These are phyloP conservation scores for Eretmodus cyanostictus DNA, from an alignment of 2,113 vertebrate genomes.

Conservation along the genomic window DNA sequence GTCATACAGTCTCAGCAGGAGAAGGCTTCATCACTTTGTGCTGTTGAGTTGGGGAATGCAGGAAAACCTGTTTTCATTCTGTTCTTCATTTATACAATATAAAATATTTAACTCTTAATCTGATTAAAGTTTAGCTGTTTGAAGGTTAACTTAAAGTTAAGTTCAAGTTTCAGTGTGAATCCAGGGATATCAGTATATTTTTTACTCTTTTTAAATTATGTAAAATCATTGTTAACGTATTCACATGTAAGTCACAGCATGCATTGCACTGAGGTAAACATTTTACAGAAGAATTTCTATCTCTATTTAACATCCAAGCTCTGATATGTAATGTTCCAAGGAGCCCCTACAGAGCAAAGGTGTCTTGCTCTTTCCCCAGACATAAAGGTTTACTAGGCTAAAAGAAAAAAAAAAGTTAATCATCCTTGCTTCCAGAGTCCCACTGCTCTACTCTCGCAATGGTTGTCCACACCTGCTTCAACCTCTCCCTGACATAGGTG, in stretches of 20 bases:
- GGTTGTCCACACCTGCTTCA: neutral
- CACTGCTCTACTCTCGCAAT: neutral
- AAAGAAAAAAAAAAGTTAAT: neutral
- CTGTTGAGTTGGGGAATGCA: neutral
- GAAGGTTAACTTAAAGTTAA: neutral
- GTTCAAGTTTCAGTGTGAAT: accelerated
- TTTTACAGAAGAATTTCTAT: neutral
- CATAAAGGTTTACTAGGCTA: neutral
- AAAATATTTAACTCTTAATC: neutral
- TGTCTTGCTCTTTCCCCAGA: accelerated
- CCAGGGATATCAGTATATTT: neutral
- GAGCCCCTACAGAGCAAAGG: neutral
- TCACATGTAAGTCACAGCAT: neutral
- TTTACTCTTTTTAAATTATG: neutral
- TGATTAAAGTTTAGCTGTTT: neutral
- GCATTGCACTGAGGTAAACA: neutral
- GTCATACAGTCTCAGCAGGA: accelerated
- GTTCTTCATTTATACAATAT: neutral
- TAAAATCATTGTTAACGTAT: neutral
- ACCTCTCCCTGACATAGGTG: neutral
- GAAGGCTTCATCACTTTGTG: neutral
- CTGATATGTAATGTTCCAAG: neutral
- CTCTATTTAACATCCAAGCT: neutral
- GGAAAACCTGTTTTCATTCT: neutral
- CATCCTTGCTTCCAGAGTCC: neutral